Conservation (phyloP, 2,113 vertebrate genomes). For the Andinoacara biseriatus region DNA sequence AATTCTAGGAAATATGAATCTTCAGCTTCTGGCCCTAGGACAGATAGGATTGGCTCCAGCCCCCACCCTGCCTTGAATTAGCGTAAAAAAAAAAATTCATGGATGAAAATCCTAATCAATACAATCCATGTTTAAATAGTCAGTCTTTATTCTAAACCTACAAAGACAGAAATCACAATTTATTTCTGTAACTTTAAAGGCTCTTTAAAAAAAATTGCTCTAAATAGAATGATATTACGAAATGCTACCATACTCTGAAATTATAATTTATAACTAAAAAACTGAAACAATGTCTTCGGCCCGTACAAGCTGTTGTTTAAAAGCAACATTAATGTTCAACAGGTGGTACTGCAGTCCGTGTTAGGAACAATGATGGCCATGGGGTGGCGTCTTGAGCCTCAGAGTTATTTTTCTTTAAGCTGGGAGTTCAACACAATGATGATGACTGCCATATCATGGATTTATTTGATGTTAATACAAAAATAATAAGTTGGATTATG, state of each 20-base stretch:
- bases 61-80: no score
- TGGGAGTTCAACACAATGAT: conserved; percentile 39
- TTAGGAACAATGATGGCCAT: background rate
- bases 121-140: background rate
- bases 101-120: background rate
- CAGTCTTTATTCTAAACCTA: background rate
- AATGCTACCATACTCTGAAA: background rate
- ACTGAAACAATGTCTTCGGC: background rate
- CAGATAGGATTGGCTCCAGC: no score
- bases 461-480: conserved; percentile 11
- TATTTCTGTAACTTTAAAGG: background rate
- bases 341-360: conserved; percentile 44
- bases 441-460: background rate
- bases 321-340: conserved; percentile 44
- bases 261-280: background rate
- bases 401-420: conserved; percentile 56
- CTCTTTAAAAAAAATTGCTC: background rate
- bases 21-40: no score
- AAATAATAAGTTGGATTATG: background rate
- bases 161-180: background rate
- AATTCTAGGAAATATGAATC: no score
- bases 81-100: background rate
- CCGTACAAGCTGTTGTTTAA: background rate
- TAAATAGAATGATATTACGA: background rate
- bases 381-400: conserved; percentile 55